A percentile compares a stretch with the other conserved stretches of the same genome.
Conservation (phyloP, 2,888 invertebrate species). For the Nipponacmea schrenckii region DNA sequence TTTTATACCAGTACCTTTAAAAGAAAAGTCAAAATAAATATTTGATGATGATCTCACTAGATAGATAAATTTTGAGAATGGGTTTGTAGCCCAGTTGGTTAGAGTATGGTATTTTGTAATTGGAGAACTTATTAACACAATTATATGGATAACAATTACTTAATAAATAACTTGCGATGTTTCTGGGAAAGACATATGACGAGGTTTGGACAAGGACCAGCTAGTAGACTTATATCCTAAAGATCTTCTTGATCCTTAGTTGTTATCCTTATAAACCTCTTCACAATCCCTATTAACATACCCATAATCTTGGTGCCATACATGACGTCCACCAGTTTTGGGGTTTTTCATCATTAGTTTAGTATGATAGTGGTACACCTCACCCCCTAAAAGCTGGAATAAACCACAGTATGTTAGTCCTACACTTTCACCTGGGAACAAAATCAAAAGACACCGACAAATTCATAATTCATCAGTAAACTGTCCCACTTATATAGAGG, state of each 20-base stretch:
- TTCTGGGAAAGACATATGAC: no score
- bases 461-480: no score
- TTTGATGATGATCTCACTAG: no score
- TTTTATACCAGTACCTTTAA: constrained; percentile 55
- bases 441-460: not conserved
- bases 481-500: no score
- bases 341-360: constrained; percentile 60
- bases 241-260: no score
- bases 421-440: not conserved
- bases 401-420: not conserved
- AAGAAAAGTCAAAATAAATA: not conserved
- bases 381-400: constrained; percentile 50
- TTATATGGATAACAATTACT: no score
- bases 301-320: constrained; percentile 65
- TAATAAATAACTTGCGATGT: no score
- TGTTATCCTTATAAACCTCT: no score
- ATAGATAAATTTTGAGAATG: not conserved
- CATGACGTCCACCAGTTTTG: constrained; percentile 46
- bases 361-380: constrained; percentile 60
- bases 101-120: not conserved
- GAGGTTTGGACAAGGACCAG: not conserved
- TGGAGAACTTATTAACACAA: not conserved
- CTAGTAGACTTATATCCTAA: no score
- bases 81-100: not conserved
- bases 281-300: constrained; percentile 20